phyloP scores from a whole-genome alignment of 1,140 invertebrate genomes.

The Globodera ellingtonae region DNA sequence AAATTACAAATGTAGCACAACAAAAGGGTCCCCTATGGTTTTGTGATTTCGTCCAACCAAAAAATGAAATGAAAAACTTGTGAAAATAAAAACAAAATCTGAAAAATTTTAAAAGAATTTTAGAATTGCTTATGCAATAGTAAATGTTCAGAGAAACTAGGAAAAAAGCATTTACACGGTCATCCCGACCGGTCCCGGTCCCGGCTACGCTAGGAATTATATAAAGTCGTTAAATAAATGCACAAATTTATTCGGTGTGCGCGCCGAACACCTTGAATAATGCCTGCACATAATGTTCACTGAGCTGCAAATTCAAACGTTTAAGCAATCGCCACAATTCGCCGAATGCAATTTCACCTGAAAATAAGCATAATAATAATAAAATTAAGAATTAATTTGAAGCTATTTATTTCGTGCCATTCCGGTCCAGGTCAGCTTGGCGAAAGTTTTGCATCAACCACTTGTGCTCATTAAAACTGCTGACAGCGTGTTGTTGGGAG shows the following conservation, averaged over 20 bases:
- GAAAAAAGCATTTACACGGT: no score
- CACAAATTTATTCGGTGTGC: neutral
- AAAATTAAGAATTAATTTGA: conserved; percentile 24
- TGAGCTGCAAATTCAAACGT: conserved; percentile 61
- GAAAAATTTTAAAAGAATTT: no score
- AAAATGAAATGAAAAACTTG: no score
- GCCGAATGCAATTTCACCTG: conserved; percentile 56
- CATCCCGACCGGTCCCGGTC: no score
- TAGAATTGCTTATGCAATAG: no score
- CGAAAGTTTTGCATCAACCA: conserved; percentile 60
- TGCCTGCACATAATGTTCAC: conserved; percentile 52
- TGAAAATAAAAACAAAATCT: no score
- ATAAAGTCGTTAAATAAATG: neutral
- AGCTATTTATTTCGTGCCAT: conserved; percentile 30
- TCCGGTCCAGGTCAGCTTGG: conserved; percentile 58
- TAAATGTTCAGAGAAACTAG: no score
- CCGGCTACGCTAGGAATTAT: no score
- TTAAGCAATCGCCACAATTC: conserved; percentile 63
- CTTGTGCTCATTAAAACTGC: conserved; percentile 37
- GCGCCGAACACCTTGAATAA: conserved; percentile 49
- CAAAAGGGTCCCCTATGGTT: no score
- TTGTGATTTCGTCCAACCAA: no score
- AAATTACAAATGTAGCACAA: no score
- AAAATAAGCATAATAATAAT: conserved; percentile 16
- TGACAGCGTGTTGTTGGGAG: conserved; percentile 1